Percentiles rank a stretch among this genome's conserved stretches.
Conservation (phyloP, 2,888 invertebrate genomes). For the Drosophila meridiana region DNA sequence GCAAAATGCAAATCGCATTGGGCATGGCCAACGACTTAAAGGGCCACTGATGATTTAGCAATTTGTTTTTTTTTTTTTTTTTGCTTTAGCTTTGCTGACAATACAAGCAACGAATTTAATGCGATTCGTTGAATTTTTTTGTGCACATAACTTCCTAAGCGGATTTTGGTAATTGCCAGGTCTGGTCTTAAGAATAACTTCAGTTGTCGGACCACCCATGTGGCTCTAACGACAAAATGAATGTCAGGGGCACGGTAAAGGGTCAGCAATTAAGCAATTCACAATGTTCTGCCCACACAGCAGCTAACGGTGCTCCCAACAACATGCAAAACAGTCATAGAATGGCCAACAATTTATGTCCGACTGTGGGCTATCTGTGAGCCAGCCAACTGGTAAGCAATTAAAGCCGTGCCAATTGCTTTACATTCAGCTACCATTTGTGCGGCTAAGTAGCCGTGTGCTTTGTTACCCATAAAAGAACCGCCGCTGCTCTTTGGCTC, state of each 20-base stretch:
- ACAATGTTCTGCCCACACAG: slow-evolving; percentile 38
- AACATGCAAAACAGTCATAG: slow-evolving; percentile 53
- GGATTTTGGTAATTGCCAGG: slow-evolving; percentile 73
- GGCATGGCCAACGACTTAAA: slow-evolving; percentile 52
- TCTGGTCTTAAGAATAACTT: slow-evolving; percentile 49
- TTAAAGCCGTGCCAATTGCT: slow-evolving; percentile 37
- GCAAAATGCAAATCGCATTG: slow-evolving; percentile 63
- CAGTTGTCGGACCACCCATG: slow-evolving; percentile 60
- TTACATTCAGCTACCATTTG: slow-evolving; percentile 18
- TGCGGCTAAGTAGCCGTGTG: slow-evolving; percentile 19
- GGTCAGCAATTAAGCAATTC: slow-evolving; percentile 55
- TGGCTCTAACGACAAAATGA: slow-evolving; percentile 70
- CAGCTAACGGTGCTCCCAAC: slow-evolving; percentile 50
- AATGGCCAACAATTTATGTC: slow-evolving; percentile 63
- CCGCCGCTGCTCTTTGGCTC: slow-evolving; percentile 11
- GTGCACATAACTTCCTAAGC: slow-evolving; percentile 67
- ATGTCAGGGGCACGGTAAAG: slow-evolving; percentile 59
- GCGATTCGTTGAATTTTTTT: slow-evolving; percentile 47
- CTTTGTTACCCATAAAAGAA: slow-evolving; percentile 53
- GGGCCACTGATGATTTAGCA: slow-evolving; percentile 71
- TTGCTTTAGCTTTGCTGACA: slow-evolving; percentile 17
- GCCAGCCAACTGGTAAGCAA: slow-evolving; percentile 57
- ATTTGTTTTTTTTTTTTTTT: slow-evolving; percentile 45
- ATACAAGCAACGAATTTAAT: slow-evolving; percentile 50
- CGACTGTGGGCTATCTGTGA: slow-evolving; percentile 51